Conservation (phyloP, 2,797 vertebrate species). For the Taenioides sp. region DNA sequence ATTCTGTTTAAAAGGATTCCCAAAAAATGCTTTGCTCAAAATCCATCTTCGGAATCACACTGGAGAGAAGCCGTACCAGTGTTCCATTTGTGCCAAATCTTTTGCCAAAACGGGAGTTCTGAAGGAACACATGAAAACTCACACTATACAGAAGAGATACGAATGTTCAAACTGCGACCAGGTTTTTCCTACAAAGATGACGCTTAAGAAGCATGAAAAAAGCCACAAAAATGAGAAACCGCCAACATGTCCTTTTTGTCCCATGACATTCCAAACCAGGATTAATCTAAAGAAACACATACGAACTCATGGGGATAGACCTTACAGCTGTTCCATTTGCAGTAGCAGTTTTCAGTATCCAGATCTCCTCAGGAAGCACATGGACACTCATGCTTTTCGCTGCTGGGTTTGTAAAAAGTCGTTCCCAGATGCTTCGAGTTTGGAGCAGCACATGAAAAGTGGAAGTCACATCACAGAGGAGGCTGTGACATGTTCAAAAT, state of each 20-base stretch:
- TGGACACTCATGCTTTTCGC: not conserved
- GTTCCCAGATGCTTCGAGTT: not conserved
- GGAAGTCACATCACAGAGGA: not conserved
- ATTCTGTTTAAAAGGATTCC: not conserved
- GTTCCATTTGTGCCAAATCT: not conserved
- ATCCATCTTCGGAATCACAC: not conserved
- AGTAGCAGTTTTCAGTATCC: not conserved
- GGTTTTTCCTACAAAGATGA: not conserved
- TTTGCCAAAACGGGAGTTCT: not conserved
- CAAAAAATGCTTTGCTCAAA: not conserved
- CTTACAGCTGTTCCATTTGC: not conserved
- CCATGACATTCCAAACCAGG: not conserved
- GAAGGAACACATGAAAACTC: not conserved
- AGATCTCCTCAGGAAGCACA: not conserved
- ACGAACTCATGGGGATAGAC: not conserved
- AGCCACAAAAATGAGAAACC: not conserved
- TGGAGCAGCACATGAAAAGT: not conserved
- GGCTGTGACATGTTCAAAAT: not conserved
- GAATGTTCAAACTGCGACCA: not conserved
- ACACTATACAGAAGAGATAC: not conserved
- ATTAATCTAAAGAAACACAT: slow-evolving; percentile 1
- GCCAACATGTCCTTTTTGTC: not conserved
- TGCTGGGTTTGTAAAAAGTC: slow-evolving; percentile 1
- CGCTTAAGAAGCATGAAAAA: not conserved
- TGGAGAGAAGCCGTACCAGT: not conserved